Percentiles rank a stretch among this genome's conserved stretches.
Conservation (phyloP, 2,113 vertebrate species). For the Scolopax mira region DNA sequence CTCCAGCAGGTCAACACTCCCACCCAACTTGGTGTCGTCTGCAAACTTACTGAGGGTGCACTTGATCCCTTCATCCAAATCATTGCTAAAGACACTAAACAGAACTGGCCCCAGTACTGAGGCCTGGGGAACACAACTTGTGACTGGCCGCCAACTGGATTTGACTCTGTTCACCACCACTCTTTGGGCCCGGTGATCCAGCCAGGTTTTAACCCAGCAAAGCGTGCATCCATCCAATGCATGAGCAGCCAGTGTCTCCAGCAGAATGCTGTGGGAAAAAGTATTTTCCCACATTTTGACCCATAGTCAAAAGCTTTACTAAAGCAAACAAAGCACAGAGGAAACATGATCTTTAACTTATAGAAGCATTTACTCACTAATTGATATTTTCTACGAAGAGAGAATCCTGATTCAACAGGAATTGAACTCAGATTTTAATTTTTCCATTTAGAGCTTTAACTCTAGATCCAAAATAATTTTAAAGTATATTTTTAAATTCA, state of each 20-base stretch:
- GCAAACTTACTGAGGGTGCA: neutral
- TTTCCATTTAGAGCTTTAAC: neutral
- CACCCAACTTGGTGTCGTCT: neutral
- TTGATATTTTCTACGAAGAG: neutral
- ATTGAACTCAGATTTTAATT: neutral
- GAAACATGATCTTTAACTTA: neutral
- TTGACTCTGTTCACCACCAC: neutral
- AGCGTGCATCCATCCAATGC: neutral
- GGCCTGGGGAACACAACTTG: neutral
- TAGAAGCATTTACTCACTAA: neutral
- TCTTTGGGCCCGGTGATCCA: neutral
- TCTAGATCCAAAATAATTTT: neutral
- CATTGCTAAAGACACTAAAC: neutral
- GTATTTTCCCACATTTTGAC: too few species aligned
- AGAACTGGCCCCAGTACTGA: neutral
- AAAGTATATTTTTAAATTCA: neutral
- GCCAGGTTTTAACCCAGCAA: neutral
- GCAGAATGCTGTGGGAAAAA: neutral
- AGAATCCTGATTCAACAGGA: neutral
- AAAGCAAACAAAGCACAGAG: neutral
- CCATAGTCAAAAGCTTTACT: neutral
- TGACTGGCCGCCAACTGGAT: neutral
- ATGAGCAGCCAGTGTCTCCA: neutral
- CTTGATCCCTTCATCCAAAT: neutral
- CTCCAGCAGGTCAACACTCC: neutral